These are phyloP conservation scores for Microcebus griseorufus DNA, from an alignment of 2,113 vertebrate species.

Conservation along the genomic window DNA sequence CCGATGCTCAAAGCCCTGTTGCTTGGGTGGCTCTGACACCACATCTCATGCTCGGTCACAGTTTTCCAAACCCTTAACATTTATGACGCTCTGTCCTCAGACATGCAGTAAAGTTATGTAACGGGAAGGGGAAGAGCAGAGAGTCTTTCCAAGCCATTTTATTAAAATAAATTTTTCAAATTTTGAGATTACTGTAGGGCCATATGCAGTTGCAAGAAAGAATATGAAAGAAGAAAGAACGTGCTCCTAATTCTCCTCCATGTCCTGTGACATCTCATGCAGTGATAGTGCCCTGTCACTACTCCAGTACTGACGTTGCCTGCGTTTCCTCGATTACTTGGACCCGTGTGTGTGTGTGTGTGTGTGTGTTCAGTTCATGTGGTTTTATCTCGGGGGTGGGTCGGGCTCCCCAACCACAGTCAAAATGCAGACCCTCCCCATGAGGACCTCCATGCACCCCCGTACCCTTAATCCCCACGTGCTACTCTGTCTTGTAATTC, in stretches of 20 bases:
- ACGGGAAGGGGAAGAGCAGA: neutral
- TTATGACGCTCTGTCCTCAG: neutral
- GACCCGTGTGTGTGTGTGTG: neutral
- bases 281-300: no score
- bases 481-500: neutral
- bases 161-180: neutral
- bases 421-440: neutral
- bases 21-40: neutral
- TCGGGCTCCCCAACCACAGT: neutral
- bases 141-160: neutral
- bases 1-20: neutral
- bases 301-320: neutral
- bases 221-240: neutral
- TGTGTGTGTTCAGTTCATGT: neutral
- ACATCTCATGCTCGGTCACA: neutral
- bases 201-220: neutral
- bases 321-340: neutral
- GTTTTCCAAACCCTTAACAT: neutral
- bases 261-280: rapidly evolving
- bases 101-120: neutral
- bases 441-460: neutral
- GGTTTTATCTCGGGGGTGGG: neutral
- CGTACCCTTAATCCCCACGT: no score
- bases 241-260: neutral
- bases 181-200: neutral